Base-by-base conservation (phyloP, 92 coral and sea anemone species). In the Palythoa grandiflora region DNA sequence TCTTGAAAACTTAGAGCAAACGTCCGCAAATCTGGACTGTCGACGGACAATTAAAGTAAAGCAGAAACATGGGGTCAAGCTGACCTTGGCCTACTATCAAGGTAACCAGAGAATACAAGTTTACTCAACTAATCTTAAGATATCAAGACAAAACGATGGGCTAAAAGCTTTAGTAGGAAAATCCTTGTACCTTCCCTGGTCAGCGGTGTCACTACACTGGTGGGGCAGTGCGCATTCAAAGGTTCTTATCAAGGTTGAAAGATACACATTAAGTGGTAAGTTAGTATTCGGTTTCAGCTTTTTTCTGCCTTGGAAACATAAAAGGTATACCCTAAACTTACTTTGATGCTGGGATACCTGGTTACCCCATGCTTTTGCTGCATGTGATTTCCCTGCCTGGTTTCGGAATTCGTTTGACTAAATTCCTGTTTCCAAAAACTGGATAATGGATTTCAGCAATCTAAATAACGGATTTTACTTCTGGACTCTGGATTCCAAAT, bases 221-320 rank as follows among this genome's bases (percentile, higher is more conserved):
- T 53, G 14, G 10, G 94, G 94, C 11, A 86, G 84, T 51, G 88
- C 80, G 2, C 87, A 79, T 75, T 87, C 94, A 10, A 84, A 88
- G 71, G 81, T 93, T 35, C 47, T 83, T 70, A 47, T 93, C 80
- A 87, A 78, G 35, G 92, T 84, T 55, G 89, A 93, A 37, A 73
- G 85, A 16, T 53, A 80, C 7, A 63, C 85, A 66, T 28, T 60
- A 2, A 38, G n/a, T 14, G 89, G 93, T 92, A 83, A 83, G 50
- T 44, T 44, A 44, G 5, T 4, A 44, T 8, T 4, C 50, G 50
- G 50, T 44, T 44, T 44, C 6, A 44, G 50, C 5, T 8, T 44
- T 1, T 44, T 8, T 44, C 28, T 44, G 6, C 6, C 7, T 44
- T 44, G 6, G 50, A 44, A 44, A 44, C 50, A 5, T 4, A 44